A percentile compares a stretch with the other conserved stretches of the same genome.
Conservation (phyloP, 2,113 vertebrate genomes). For the Formicarius rufipectus region DNA sequence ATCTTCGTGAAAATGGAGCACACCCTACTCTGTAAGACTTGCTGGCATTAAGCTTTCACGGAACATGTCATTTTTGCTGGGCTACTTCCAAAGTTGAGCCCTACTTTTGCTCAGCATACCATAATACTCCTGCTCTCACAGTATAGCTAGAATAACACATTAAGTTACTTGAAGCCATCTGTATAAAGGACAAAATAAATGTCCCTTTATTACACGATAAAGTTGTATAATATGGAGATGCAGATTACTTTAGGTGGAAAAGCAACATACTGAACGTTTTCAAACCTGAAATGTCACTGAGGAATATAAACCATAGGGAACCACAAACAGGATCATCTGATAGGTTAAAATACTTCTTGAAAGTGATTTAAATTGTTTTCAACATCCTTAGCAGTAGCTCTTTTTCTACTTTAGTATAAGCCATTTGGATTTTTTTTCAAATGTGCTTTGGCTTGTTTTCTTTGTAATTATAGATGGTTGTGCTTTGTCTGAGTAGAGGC, state of each 20-base stretch:
- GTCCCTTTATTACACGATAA: neutral
- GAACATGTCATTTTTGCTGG: neutral
- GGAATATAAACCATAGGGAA: neutral
- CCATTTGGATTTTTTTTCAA: neutral
- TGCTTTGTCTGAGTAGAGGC: neutral
- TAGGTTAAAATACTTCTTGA: neutral
- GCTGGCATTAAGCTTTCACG: neutral
- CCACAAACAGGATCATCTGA: neutral
- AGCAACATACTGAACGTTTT: neutral
- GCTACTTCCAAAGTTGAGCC: neutral
- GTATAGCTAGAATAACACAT: neutral
- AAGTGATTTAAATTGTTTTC: neutral
- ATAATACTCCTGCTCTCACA: neutral
- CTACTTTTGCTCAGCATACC: neutral
- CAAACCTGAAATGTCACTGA: neutral
- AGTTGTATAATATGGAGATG: neutral
- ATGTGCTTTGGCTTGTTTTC: neutral
- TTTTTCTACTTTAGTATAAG: neutral
- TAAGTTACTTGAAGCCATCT: neutral
- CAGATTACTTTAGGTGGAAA: neutral
- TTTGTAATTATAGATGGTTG: neutral
- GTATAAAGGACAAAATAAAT: neutral
- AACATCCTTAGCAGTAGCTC: neutral
- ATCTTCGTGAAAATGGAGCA: neutral
- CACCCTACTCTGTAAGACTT: neutral